Percentiles rank a stretch among this genome's conserved stretches.
These are phyloP conservation scores for Laupala kohalensis DNA, from an alignment of 1,140 invertebrate species.

Conservation along the genomic window DNA sequence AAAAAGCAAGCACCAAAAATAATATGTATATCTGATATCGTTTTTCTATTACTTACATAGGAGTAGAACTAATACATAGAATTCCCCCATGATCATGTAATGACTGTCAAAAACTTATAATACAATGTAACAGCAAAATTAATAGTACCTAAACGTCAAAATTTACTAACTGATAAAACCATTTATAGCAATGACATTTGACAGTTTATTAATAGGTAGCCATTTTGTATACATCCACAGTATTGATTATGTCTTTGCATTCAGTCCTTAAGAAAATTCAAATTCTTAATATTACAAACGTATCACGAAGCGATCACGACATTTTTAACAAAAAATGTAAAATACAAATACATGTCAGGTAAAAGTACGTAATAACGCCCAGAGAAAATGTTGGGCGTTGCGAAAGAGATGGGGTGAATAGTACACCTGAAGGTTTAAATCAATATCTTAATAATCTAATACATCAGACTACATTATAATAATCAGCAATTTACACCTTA, in stretches of 20 bases:
- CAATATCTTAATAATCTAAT: background rate
- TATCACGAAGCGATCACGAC: too few species aligned
- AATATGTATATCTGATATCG: constrained; percentile 1
- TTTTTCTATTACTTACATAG: background rate
- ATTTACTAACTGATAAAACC: background rate
- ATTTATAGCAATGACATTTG: constrained; percentile 4
- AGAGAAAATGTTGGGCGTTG: background rate
- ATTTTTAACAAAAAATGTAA: too few species aligned
- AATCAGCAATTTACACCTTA: background rate
- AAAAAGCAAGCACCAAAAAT: constrained; percentile 12
- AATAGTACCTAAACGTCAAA: background rate
- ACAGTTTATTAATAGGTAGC: constrained; percentile 10
- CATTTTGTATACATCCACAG: constrained; percentile 13
- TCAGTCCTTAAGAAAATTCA: background rate
- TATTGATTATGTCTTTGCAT: constrained; percentile 12
- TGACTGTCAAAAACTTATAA: too few species aligned
- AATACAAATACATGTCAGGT: background rate
- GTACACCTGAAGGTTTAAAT: background rate
- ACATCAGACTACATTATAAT: background rate
- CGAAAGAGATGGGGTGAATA: background rate
- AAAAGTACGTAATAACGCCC: background rate
- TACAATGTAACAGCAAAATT: too few species aligned
- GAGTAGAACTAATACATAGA: too few species aligned
- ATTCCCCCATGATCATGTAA: too few species aligned
- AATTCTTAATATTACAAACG: background rate